phyloP scores from a whole-genome alignment of 1,140 invertebrate species.

The Drosophila melanogaster region Release_6_plus_ISO1_MT NC_004354.4:10390501-10391000 shows the following conservation, averaged over 20 bases:
- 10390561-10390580: slow-evolving; percentile 5
- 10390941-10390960: slow-evolving; percentile 51
- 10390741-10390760: slow-evolving; percentile 81
- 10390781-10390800: slow-evolving; percentile 73
- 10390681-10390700: slow-evolving; percentile 5
- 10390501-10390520: not conserved
- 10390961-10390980: slow-evolving; percentile 17
- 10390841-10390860: not conserved
- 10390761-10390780: slow-evolving; percentile 81
- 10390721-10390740: slow-evolving; percentile 61
- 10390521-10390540: slow-evolving; percentile 12
- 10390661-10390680: slow-evolving; percentile 41
- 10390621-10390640: not conserved
- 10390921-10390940: slow-evolving; percentile 39
- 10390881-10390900: slow-evolving; percentile 4
- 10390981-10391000: slow-evolving; percentile 4
- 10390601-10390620: slow-evolving; percentile 44
- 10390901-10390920: slow-evolving; percentile 68
- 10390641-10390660: not conserved
- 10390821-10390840: not conserved
- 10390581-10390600: slow-evolving; percentile 14
- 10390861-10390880: too few relatives aligned
- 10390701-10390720: slow-evolving; percentile 13
- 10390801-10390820: slow-evolving; percentile 39
- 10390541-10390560: slow-evolving; percentile 37